phyloP scores from a whole-genome alignment of 2,888 invertebrate species.

The Torymus texanus region DNA sequence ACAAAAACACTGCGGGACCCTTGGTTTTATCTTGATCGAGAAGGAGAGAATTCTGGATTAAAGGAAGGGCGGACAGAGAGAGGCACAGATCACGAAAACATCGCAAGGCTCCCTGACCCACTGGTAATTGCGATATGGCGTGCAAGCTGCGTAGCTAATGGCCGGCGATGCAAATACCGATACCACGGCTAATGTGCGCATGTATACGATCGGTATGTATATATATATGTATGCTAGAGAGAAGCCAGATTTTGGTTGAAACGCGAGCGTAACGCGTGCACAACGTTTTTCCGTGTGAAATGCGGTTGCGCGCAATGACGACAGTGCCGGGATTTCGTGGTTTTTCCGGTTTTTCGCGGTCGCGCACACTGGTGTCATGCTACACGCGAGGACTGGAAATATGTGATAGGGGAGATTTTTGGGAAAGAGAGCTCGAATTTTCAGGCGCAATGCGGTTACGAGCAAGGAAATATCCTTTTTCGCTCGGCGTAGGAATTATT shows the following conservation, averaged over 20 bases:
- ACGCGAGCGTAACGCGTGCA: too few species aligned
- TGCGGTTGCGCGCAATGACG: too few species aligned
- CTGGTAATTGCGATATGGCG: constrained; percentile 70
- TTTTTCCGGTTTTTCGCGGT: too few species aligned
- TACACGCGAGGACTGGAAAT: too few species aligned
- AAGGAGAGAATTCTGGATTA: constrained; percentile 36
- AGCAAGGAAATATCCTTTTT: too few species aligned
- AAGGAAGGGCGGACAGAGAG: constrained; percentile 44
- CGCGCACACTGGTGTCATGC: too few species aligned
- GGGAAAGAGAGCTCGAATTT: too few species aligned
- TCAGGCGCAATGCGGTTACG: too few species aligned
- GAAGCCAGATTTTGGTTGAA: not conserved
- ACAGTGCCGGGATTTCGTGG: too few species aligned
- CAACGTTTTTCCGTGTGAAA: too few species aligned
- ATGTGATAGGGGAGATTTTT: too few species aligned
- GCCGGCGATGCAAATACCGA: constrained; percentile 71
- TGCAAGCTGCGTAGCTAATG: constrained; percentile 65
- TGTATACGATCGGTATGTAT: constrained; percentile 60
- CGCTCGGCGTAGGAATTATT: too few species aligned
- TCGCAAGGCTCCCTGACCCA: constrained; percentile 56
- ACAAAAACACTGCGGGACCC: not conserved
- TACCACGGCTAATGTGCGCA: constrained; percentile 65
- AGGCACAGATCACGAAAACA: constrained; percentile 65
- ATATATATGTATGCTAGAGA: constrained; percentile 44
- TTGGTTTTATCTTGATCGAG: constrained; percentile 34